phyloP scores from a whole-genome alignment of 2,888 invertebrate species.

The Agriotes lineatus region DNA sequence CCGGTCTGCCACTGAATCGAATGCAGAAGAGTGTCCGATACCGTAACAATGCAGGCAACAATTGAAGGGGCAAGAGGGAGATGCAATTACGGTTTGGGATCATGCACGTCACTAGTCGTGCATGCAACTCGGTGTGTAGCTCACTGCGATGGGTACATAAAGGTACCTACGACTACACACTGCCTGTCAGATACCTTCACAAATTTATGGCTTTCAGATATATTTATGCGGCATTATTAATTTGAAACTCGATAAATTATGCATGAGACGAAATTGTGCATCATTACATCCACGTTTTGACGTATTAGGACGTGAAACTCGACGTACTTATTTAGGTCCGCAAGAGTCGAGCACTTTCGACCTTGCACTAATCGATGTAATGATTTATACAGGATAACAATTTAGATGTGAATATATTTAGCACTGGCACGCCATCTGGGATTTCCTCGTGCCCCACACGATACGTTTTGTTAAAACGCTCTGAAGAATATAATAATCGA shows the following conservation, averaged over 20 bases:
- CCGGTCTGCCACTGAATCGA: too few relatives aligned
- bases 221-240: slow-evolving; percentile 33
- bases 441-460: background rate
- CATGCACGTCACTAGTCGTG: slow-evolving; percentile 45
- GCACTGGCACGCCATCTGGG: slow-evolving; percentile 9
- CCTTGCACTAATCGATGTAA: slow-evolving; percentile 27
- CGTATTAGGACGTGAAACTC: slow-evolving; percentile 34
- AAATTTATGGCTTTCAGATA: slow-evolving; percentile 26
- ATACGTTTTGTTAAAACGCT: too few relatives aligned
- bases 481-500: too few relatives aligned
- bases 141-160: background rate
- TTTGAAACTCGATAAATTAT: slow-evolving; percentile 33
- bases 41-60: too few relatives aligned
- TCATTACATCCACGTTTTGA: slow-evolving; percentile 32
- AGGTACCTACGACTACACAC: slow-evolving; percentile 1
- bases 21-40: too few relatives aligned
- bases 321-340: slow-evolving; percentile 22
- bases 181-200: slow-evolving; percentile 3
- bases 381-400: slow-evolving; percentile 27
- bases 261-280: slow-evolving; percentile 33
- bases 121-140: slow-evolving; percentile 40
- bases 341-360: slow-evolving; percentile 28
- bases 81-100: too few relatives aligned
- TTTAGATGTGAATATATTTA: slow-evolving; percentile 24
- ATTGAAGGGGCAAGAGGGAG: too few relatives aligned